phyloP scores from a whole-genome alignment of 1,140 invertebrate genomes.

The Neoseiulus cucumeris region DNA sequence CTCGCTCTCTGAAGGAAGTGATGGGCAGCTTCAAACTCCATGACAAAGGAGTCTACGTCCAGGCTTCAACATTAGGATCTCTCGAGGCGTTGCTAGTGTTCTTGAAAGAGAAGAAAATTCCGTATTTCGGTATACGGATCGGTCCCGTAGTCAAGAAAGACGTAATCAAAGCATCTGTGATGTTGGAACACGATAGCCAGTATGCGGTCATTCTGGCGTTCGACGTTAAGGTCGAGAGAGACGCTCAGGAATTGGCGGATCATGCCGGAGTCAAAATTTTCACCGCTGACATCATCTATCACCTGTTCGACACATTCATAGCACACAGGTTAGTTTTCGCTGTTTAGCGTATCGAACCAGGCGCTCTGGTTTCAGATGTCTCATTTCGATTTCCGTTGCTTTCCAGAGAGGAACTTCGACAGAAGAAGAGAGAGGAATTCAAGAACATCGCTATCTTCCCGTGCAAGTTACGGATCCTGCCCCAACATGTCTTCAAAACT shows the following conservation, averaged over 20 bases:
- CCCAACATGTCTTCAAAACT: conserved; percentile 89
- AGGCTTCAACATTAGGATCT: conserved; percentile 93
- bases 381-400: not conserved
- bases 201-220: conserved; percentile 96
- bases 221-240: conserved; percentile 92
- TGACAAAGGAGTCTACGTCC: conserved; percentile 86
- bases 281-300: conserved; percentile 99
- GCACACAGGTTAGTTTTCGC: conserved; percentile 38
- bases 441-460: conserved; percentile 95
- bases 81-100: conserved; percentile 93
- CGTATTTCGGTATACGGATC: conserved; percentile 93
- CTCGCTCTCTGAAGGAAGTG: conserved; percentile 58
- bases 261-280: conserved; percentile 85
- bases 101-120: conserved; percentile 81
- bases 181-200: conserved; percentile 95
- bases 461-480: conserved; percentile 67
- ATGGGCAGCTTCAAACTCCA: conserved; percentile 75
- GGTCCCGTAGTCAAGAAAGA: conserved; percentile 98
- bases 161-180: conserved; percentile 96
- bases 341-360: not conserved
- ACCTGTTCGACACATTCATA: conserved; percentile 93
- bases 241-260: conserved; percentile 92
- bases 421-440: conserved; percentile 78
- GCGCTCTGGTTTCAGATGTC: not conserved
- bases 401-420: conserved; percentile 64